Conservation (phyloP, 2,113 vertebrate genomes). For the Solea senegalensis region DNA sequence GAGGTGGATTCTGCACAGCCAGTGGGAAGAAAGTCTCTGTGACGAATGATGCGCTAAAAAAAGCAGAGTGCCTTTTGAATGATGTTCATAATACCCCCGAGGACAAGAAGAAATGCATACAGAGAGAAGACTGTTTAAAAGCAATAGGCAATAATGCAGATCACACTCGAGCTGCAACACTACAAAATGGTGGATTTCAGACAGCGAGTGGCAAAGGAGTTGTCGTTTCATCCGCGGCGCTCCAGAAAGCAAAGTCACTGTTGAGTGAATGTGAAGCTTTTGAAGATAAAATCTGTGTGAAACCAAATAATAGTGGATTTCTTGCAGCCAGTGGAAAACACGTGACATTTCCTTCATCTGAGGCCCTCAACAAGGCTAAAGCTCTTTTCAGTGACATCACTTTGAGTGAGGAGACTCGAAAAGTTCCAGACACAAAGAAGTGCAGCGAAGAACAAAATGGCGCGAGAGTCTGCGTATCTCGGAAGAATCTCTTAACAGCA, state of each 20-base stretch:
- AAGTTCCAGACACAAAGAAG: too few relatives aligned
- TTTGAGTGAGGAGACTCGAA: too few relatives aligned
- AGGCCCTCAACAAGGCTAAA: constrained; percentile 37
- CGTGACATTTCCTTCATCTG: too few relatives aligned
- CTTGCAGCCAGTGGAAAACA: constrained; percentile 77
- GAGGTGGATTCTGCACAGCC: constrained; percentile 81
- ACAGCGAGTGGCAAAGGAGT: constrained; percentile 84
- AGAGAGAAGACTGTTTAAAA: constrained; percentile 16
- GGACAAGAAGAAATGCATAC: constrained; percentile 6
- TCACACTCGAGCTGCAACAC: neutral
- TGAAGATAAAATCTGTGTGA: constrained; percentile 4
- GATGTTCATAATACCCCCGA: constrained; percentile 64
- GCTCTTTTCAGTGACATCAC: too few relatives aligned
- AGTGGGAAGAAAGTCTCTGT: constrained; percentile 55
- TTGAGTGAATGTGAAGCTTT: constrained; percentile 72
- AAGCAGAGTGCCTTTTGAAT: constrained; percentile 74
- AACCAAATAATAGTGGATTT: constrained; percentile 72
- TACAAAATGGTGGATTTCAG: constrained; percentile 79
- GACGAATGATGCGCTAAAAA: constrained; percentile 48
- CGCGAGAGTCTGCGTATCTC: neutral
- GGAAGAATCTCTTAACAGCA: too few relatives aligned
- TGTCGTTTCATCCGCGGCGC: constrained; percentile 77
- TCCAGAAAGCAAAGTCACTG: constrained; percentile 78
- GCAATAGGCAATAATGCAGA: neutral
- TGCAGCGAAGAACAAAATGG: constrained; percentile 5